phyloP scores from a whole-genome alignment of 2,888 invertebrate genomes.

The Drosophila infuscata region DNA sequence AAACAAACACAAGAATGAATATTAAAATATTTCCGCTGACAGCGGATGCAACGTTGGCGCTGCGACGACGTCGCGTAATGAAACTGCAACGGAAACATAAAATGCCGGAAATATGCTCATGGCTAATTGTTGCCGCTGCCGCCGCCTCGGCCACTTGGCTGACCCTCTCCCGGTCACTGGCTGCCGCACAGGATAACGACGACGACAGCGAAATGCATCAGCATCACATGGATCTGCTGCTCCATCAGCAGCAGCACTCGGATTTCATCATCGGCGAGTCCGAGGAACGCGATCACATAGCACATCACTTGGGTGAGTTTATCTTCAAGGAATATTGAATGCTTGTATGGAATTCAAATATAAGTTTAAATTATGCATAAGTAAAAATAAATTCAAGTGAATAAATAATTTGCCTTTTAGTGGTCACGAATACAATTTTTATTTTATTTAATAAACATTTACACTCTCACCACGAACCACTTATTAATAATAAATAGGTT shows the following conservation, averaged over 20 bases:
- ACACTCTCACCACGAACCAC: too few relatives aligned
- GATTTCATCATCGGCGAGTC: slow-evolving; percentile 78
- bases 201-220: slow-evolving; percentile 68
- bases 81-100: slow-evolving; percentile 82
- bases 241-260: slow-evolving; percentile 73
- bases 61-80: slow-evolving; percentile 52
- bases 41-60: slow-evolving; percentile 62
- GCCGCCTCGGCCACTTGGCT: slow-evolving; percentile 70
- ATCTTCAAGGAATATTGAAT: neutral
- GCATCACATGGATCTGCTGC: slow-evolving; percentile 68
- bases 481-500: neutral
- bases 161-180: slow-evolving; percentile 49
- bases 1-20: slow-evolving; percentile 64
- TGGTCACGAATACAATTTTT: neutral
- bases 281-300: slow-evolving; percentile 82
- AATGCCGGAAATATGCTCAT: slow-evolving; percentile 83
- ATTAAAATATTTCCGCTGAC: slow-evolving; percentile 77
- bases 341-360: neutral
- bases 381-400: neutral
- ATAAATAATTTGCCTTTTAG: neutral
- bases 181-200: slow-evolving; percentile 70
- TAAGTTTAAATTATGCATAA: too few relatives aligned
- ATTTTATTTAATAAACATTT: neutral
- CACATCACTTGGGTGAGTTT: slow-evolving; percentile 82
- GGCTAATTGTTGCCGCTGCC: slow-evolving; percentile 81